A percentile compares a stretch with the other conserved stretches of the same genome.
Conservation (phyloP, 1,140 invertebrate species). For the Gerris buenoi region DNA sequence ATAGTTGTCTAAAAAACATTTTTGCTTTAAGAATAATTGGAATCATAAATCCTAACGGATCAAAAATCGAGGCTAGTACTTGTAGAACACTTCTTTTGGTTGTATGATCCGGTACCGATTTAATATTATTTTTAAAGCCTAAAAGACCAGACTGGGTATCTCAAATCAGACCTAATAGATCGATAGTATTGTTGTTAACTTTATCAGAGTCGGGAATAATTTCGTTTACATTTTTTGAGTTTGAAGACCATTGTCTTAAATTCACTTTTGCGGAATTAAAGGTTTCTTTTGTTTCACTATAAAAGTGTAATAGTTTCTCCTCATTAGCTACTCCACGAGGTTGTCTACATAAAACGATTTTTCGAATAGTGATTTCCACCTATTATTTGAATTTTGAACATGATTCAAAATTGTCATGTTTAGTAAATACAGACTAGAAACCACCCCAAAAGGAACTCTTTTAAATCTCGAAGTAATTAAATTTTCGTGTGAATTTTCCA, state of each 20-base stretch:
- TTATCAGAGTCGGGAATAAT: neutral
- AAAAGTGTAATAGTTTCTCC: neutral
- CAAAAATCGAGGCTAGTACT: neutral
- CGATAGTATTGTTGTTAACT: neutral
- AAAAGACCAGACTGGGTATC: neutral
- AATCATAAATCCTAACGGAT: neutral
- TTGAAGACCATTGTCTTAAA: neutral
- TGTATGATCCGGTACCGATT: neutral
- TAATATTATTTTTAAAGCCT: neutral
- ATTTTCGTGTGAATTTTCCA: neutral
- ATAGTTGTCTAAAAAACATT: neutral
- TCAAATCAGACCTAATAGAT: neutral
- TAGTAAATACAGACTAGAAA: neutral
- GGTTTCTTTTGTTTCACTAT: neutral
- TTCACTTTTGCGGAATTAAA: neutral
- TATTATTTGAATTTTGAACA: neutral
- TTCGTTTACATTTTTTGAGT: neutral
- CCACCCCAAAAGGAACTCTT: neutral
- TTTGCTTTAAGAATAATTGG: neutral
- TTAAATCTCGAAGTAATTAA: neutral
- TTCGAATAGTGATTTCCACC: neutral
- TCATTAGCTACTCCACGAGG: neutral
- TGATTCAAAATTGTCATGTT: neutral
- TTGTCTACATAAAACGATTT: neutral
- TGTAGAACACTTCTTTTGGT: neutral